Evolutionary conservation across 2,888 invertebrate species (phyloP).

Genomic region (Lasioglossum leucozonium): DNA sequence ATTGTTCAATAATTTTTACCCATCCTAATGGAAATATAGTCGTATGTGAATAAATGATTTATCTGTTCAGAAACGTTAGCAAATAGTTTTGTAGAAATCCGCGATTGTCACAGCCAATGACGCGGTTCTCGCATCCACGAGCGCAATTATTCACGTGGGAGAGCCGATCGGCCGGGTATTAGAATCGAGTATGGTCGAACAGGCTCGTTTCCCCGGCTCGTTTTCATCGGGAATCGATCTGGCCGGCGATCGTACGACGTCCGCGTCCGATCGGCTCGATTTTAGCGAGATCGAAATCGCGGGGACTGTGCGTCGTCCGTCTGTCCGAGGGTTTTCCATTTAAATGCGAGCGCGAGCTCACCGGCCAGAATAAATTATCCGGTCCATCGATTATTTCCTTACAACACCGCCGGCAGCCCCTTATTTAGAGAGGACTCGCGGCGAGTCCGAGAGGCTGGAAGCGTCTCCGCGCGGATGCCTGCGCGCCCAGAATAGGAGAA

Average conservation of each 20-base stretch:
- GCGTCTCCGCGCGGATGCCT: slow-evolving; percentile 40
- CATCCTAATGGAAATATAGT: too few species aligned
- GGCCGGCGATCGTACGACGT: neutral
- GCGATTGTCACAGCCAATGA: neutral
- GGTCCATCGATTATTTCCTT: slow-evolving; percentile 59
- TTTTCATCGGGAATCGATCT: slow-evolving; percentile 23
- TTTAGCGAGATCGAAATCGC: slow-evolving; percentile 39
- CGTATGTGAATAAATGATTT: neutral
- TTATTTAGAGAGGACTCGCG: slow-evolving; percentile 56
- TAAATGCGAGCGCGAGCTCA: slow-evolving; percentile 41
- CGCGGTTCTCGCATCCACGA: neutral
- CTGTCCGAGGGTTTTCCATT: slow-evolving; percentile 38
- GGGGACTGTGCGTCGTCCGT: neutral
- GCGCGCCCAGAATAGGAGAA: slow-evolving; percentile 58
- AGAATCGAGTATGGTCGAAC: slow-evolving; percentile 11
- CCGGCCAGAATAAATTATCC: slow-evolving; percentile 57
- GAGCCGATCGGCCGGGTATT: slow-evolving; percentile 27
- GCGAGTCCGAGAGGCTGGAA: slow-evolving; percentile 33
- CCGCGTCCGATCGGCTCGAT: slow-evolving; percentile 23
- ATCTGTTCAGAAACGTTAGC: neutral
- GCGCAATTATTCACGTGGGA: neutral
- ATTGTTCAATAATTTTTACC: too few species aligned
- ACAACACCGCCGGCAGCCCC: slow-evolving; percentile 41
- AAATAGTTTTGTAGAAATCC: neutral
- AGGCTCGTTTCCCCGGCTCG: slow-evolving; percentile 12